These are phyloP conservation scores for human DNA, from an alignment of 2,113 vertebrate genomes.

Conservation along the genomic window GRCh38 chr12:122609001-122609500, in stretches of 20 bases:
- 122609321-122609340: not conserved
- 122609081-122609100: not conserved
- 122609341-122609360: slow-evolving; percentile 18
- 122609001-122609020: not conserved
- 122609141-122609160: not conserved
- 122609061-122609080: not conserved
- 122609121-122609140: not conserved
- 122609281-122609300: not conserved
- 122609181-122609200: not conserved
- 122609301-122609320: not conserved
- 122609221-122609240: not conserved
- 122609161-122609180: not conserved
- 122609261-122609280: not conserved
- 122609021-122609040: not conserved
- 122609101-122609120: not conserved
- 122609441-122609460: not conserved
- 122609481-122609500: not conserved
- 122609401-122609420: slow-evolving; percentile 89
- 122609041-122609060: not conserved
- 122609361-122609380: slow-evolving; percentile 53
- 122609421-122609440: slow-evolving; percentile 89
- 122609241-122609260: not conserved
- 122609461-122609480: not conserved
- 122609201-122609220: not conserved
- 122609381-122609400: slow-evolving; percentile 84